Base-by-base conservation (phyloP, 2,113 vertebrate species). In the Serinus canaria region DNA sequence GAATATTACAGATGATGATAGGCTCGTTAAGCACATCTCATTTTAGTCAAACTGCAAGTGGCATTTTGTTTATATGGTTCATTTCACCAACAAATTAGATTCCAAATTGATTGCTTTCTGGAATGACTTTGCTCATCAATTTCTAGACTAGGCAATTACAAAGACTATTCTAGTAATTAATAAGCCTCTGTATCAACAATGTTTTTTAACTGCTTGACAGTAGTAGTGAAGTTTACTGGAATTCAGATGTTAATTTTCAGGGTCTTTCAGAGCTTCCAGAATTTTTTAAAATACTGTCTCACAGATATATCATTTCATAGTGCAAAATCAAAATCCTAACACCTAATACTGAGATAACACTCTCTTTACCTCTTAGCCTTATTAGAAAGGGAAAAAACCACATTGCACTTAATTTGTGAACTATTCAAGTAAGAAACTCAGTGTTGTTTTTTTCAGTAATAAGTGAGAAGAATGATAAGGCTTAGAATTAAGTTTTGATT, bases 51-150 rank as follows among this genome's bases (percentile, higher is more conserved):
- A 98, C 97, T 94, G 97, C 97, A 94, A 98, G 97, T 97, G 98
- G 97, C 97, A 97, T 98, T 98, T 98, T 98, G 97, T 98, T 98
- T 98, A 97, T 97, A 98, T 97, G 98, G 98, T 98, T 98, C 98
- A 98, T 98, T 98, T 98, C 97, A 72, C 98, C 97, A 97, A 98
- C 98, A 98, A 98, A 98, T 98, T 98, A 98, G 97, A 98, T 98
- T 98, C 98, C 95, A 97, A 97, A 98, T 97, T 98, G 98, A 98
- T 98, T 98, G 97, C 98, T 97, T 97, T 98, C 96, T 89, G 93
- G 96, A 98, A 98, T 97, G 93, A 96, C 97, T 98, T 98, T 97
- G 96, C 98, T 98, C 98, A 98, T 98, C 98, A 98, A 90, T 97
- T 98, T 97, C 89, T 94, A 96, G 97, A 94, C 81, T 83, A 97